Percentiles rank a stretch among this genome's conserved stretches.
These are phyloP conservation scores for Forbesichthys agassizii DNA, from an alignment of 2,113 vertebrate genomes.

Conservation along the genomic window DNA sequence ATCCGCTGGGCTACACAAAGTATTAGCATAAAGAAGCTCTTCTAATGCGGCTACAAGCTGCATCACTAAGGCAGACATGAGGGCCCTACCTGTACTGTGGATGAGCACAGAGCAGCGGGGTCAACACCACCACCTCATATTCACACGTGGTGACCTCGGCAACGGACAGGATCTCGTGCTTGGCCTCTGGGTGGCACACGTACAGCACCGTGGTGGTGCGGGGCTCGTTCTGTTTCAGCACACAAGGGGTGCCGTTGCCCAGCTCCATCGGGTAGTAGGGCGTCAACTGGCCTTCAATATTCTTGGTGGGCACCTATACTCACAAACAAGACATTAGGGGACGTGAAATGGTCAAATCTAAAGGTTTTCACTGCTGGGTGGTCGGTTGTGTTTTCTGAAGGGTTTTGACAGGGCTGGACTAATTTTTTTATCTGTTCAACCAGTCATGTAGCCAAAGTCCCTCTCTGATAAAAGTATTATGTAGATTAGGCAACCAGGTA, in stretches of 20 bases:
- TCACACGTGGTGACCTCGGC: slow-evolving; percentile 96
- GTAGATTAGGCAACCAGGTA: too few species aligned
- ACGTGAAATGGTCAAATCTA: not conserved
- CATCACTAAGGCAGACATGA: too few species aligned
- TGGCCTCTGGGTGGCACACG: slow-evolving; percentile 96
- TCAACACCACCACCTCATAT: slow-evolving; percentile 97
- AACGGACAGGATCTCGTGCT: slow-evolving; percentile 95
- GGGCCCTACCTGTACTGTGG: slow-evolving; percentile 90
- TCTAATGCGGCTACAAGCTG: too few species aligned
- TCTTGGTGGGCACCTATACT: slow-evolving; percentile 81
- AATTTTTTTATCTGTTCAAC: too few species aligned
- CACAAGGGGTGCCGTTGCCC: slow-evolving; percentile 93
- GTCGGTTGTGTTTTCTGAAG: too few species aligned
- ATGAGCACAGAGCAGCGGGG: slow-evolving; percentile 91
- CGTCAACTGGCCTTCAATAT: slow-evolving; percentile 97
- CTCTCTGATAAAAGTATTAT: too few species aligned
- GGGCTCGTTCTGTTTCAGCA: slow-evolving; percentile 86
- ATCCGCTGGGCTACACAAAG: too few species aligned
- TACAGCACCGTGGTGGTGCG: slow-evolving; percentile 89
- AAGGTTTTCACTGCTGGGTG: not conserved
- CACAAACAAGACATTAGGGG: not conserved
- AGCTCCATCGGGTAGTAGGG: slow-evolving; percentile 90
- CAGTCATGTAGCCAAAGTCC: too few species aligned
- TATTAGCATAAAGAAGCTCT: too few species aligned
- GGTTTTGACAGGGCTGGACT: too few species aligned